Conservation (phyloP, 2,888 invertebrate species). For the Tinea pellionella region DNA sequence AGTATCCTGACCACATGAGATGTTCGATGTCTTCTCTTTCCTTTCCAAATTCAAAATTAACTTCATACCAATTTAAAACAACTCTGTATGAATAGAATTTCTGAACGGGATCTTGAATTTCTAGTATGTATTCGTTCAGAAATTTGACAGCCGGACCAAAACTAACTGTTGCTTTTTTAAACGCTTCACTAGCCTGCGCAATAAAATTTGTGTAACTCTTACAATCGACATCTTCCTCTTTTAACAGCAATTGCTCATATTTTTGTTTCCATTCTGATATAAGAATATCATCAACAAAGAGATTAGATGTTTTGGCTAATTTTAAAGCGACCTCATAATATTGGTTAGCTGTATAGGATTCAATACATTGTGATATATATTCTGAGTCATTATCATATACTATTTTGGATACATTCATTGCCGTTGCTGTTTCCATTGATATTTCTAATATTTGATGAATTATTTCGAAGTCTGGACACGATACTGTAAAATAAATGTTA, state of each 20-base stretch:
- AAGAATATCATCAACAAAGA: conserved; percentile 63
- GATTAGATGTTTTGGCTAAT: conserved; percentile 61
- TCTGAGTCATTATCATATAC: conserved; percentile 44
- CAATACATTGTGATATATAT: conserved; percentile 66
- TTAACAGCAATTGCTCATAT: conserved; percentile 42
- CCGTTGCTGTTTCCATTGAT: conserved; percentile 65
- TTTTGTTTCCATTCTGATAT: conserved; percentile 67
- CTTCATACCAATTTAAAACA: conserved; percentile 59
- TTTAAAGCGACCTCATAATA: conserved; percentile 70
- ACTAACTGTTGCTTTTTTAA: conserved; percentile 69
- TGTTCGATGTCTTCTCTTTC: conserved; percentile 55
- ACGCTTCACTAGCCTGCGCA: conserved; percentile 71
- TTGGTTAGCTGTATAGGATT: conserved; percentile 54
- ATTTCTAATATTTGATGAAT: conserved; percentile 66
- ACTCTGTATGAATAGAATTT: conserved; percentile 66
- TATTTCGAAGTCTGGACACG: conserved; percentile 48
- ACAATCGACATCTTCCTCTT: conserved; percentile 39
- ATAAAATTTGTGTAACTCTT: conserved; percentile 62
- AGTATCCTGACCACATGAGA: conserved; percentile 57
- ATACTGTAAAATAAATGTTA: conserved; percentile 44
- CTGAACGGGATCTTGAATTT: conserved; percentile 46
- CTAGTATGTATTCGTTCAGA: conserved; percentile 66
- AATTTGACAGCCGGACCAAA: conserved; percentile 74
- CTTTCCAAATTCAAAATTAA: conserved; percentile 44
- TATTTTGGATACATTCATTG: conserved; percentile 62